A percentile compares a stretch with the other conserved stretches of the same genome.
These are phyloP conservation scores for Chrysochloris asiatica DNA, from an alignment of 2,113 vertebrate genomes.

Conservation along the genomic window DNA sequence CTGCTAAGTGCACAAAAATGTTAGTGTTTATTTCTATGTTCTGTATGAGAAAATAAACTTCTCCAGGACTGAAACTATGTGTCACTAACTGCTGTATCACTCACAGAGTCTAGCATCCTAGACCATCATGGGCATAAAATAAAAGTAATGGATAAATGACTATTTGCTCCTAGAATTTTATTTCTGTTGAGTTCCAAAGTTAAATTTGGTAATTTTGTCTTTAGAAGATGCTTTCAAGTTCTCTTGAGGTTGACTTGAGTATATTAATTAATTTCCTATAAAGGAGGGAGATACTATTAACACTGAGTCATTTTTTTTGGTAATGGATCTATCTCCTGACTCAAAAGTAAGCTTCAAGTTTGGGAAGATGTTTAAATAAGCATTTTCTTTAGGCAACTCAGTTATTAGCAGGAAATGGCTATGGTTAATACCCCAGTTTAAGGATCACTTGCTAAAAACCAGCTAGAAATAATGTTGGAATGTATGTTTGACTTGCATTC, in stretches of 20 bases:
- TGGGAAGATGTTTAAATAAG: constrained; percentile 36
- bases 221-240: constrained; percentile 32
- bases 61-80: not conserved
- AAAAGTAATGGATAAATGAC: not conserved
- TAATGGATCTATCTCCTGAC: constrained; percentile 34
- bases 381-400: constrained; percentile 45
- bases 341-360: constrained; percentile 54
- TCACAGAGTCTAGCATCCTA: constrained; percentile 9
- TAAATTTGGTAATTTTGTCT: constrained; percentile 34
- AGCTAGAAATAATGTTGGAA: not conserved
- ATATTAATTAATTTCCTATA: not conserved
- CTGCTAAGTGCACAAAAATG: constrained; percentile 5
- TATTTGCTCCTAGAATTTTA: constrained; percentile 1
- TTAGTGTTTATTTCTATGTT: not conserved
- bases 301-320: constrained; percentile 13
- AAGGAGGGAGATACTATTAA: constrained; percentile 39
- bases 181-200: constrained; percentile 5
- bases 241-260: constrained; percentile 18
- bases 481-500: not conserved
- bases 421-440: not conserved
- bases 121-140: not conserved
- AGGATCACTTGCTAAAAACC: not conserved
- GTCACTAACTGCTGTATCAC: not conserved
- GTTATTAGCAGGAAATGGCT: not conserved
- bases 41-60: not conserved